phyloP scores from a whole-genome alignment of 2,797 vertebrate species.

The Enteromius unitaeniatus region DNA sequence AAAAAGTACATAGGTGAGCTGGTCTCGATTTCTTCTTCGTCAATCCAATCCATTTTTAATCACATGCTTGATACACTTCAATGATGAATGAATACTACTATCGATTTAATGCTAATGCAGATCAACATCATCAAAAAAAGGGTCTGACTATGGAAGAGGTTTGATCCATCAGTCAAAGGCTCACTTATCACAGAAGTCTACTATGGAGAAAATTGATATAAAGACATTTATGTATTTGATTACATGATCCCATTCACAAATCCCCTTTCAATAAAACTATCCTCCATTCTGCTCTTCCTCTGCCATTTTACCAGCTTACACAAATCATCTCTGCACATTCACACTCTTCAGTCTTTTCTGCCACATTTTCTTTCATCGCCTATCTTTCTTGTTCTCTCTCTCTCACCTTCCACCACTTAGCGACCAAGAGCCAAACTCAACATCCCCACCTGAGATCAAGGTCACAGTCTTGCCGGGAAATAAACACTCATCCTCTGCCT shows the following conservation, averaged over 20 bases:
- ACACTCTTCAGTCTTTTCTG: slow-evolving; percentile 12
- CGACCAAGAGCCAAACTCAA: slow-evolving; percentile 38
- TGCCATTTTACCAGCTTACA: not conserved
- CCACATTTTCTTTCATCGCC: not conserved
- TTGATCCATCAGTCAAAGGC: not conserved
- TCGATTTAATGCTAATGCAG: not conserved
- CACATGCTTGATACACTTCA: not conserved
- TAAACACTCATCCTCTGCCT: slow-evolving; percentile 10
- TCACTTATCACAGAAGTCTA: not conserved
- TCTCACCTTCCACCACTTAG: slow-evolving; percentile 28
- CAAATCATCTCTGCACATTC: slow-evolving; percentile 10
- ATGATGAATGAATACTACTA: not conserved
- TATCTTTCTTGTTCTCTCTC: not conserved
- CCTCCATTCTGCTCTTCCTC: not conserved
- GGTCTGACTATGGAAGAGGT: not conserved
- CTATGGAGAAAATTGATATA: not conserved
- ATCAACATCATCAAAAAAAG: not conserved
- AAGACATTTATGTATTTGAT: not conserved
- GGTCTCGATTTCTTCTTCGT: not conserved
- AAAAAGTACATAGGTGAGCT: not conserved
- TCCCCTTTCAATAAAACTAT: not conserved
- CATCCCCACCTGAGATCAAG: slow-evolving; percentile 48
- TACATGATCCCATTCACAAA: not conserved
- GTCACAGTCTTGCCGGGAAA: slow-evolving; percentile 39
- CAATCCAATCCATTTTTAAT: not conserved